phyloP scores from a whole-genome alignment of 2,797 vertebrate genomes.

The Poeciliopsis infans region DNA sequence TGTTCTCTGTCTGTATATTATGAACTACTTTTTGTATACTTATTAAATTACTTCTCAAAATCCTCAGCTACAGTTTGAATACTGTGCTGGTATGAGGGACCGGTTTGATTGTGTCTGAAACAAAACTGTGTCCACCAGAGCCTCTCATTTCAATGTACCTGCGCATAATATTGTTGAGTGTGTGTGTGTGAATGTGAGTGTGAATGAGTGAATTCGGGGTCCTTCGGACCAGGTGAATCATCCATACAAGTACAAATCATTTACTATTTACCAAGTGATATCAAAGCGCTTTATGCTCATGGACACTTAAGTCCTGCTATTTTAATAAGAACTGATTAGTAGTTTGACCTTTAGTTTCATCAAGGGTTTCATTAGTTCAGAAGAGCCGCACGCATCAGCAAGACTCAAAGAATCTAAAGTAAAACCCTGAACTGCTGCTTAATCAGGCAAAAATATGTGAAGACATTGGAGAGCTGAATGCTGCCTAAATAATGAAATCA shows the following conservation, averaged over 20 bases:
- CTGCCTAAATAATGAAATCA: slow-evolving; percentile 13
- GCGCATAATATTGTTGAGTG: not conserved
- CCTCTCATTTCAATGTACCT: too few relatives aligned
- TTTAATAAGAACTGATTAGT: not conserved
- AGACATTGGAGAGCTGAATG: not conserved
- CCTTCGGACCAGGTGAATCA: too few relatives aligned
- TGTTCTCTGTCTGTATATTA: not conserved
- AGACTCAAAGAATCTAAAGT: not conserved
- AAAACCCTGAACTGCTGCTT: not conserved
- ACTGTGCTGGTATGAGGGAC: not conserved
- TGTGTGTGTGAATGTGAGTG: too few relatives aligned
- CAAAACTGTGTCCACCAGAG: not conserved
- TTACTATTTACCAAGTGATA: not conserved
- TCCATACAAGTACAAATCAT: too few relatives aligned
- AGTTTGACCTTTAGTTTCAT: slow-evolving; percentile 4
- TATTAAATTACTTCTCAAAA: not conserved
- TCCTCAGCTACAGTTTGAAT: not conserved
- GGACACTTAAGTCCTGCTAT: not conserved
- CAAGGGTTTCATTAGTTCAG: not conserved
- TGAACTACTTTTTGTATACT: not conserved
- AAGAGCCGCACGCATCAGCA: not conserved
- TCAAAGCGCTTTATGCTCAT: not conserved
- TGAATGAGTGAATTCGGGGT: too few relatives aligned
- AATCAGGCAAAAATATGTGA: not conserved
- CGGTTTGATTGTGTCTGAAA: not conserved